Evolutionary conservation across 1,140 invertebrate species (phyloP).

Genomic region (Anagrus nilaparvatae): DNA sequence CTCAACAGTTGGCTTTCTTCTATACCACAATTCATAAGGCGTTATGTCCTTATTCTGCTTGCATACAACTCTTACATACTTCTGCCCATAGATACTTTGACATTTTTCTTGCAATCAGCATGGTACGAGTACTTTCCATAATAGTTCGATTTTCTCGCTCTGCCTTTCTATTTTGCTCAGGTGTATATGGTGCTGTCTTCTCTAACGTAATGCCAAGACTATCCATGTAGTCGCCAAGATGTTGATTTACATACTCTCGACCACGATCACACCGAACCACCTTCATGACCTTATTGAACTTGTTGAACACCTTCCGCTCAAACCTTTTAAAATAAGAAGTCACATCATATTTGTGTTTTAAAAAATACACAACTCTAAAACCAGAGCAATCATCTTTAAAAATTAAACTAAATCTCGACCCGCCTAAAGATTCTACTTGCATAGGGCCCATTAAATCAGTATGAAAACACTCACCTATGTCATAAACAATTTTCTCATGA

Average conservation of each 20-base stretch:
- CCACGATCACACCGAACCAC: conserved; percentile 15
- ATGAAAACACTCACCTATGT: neutral
- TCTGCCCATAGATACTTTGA: conserved; percentile 33
- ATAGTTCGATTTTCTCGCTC: conserved; percentile 19
- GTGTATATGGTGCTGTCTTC: conserved; percentile 14
- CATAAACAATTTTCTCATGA: conserved; percentile 21
- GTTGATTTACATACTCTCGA: conserved; percentile 11
- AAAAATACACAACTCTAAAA: neutral
- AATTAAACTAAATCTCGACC: neutral
- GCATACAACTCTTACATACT: conserved; percentile 29
- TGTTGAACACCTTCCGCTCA: conserved; percentile 24
- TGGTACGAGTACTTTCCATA: conserved; percentile 26
- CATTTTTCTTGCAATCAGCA: conserved; percentile 27
- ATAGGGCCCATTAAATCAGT: neutral
- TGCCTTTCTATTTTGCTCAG: conserved; percentile 15
- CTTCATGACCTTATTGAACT: conserved; percentile 19
- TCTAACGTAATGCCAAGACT: conserved; percentile 14
- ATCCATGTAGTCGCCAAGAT: conserved; percentile 11
- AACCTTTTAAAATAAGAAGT: neutral
- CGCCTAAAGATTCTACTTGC: neutral
- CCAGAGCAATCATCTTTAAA: conserved; percentile 1
- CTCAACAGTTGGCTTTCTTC: neutral
- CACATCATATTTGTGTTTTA: conserved; percentile 1
- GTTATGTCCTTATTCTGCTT: no score
- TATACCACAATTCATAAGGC: conserved; percentile 26